A percentile compares a stretch with the other conserved stretches of the same genome.
These are phyloP conservation scores for Drosophila falleni DNA, from an alignment of 2,888 invertebrate species.

Conservation along the genomic window DNA sequence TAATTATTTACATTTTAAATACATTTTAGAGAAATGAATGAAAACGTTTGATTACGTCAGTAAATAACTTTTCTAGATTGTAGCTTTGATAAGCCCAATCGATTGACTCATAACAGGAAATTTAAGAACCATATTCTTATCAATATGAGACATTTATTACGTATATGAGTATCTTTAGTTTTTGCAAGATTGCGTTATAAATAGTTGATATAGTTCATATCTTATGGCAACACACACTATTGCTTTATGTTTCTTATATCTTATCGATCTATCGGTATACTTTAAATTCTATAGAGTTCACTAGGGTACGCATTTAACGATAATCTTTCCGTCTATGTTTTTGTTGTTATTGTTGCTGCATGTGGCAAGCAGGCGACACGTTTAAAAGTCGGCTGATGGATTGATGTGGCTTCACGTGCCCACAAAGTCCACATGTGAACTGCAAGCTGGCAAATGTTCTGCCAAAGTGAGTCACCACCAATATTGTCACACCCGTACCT, in stretches of 20 bases:
- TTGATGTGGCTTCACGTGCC: slow-evolving; percentile 76
- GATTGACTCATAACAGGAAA: slow-evolving; percentile 9
- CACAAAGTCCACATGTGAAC: slow-evolving; percentile 8
- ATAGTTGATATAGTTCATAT: not conserved
- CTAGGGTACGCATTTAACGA: slow-evolving; percentile 33
- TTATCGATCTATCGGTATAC: slow-evolving; percentile 14
- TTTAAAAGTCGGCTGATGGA: slow-evolving; percentile 69
- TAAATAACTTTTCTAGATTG: not conserved
- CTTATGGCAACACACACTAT: not conserved
- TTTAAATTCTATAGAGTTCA: slow-evolving; percentile 4
- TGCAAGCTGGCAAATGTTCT: slow-evolving; percentile 60
- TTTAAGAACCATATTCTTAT: not conserved
- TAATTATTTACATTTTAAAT: too few relatives aligned
- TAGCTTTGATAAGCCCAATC: slow-evolving; percentile 6
- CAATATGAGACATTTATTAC: slow-evolving; percentile 1
- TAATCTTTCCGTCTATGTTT: slow-evolving; percentile 1
- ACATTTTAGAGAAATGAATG: not conserved
- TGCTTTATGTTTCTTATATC: slow-evolving; percentile 5
- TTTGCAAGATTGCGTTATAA: slow-evolving; percentile 4
- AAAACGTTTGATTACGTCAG: not conserved
- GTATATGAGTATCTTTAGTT: not conserved
- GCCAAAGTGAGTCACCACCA: slow-evolving; percentile 68
- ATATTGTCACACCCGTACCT: slow-evolving; percentile 37
- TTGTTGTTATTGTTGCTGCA: slow-evolving; percentile 12
- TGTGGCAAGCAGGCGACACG: slow-evolving; percentile 60